phyloP scores from a whole-genome alignment of 2,888 invertebrate genomes.

The Corbicula japonica region DNA sequence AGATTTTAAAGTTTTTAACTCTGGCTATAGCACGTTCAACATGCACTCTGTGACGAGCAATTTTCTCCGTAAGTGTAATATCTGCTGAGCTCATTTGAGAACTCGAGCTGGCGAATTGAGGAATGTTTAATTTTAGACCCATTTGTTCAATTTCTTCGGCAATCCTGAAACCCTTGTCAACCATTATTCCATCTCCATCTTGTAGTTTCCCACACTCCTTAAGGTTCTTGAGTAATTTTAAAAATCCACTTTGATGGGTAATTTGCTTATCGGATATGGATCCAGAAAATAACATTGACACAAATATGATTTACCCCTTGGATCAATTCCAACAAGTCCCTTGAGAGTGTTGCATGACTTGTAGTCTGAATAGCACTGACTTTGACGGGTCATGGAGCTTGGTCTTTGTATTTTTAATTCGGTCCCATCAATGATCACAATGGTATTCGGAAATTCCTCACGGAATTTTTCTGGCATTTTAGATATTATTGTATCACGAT shows the following conservation, averaged over 20 bases:
- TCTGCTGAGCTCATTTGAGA: constrained; percentile 35
- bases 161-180: constrained; percentile 49
- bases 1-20: constrained; percentile 25
- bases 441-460: constrained; percentile 43
- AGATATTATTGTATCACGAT: constrained; percentile 36
- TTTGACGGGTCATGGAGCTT: constrained; percentile 34
- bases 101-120: constrained; percentile 26
- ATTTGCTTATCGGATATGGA: constrained; percentile 46
- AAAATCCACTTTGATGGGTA: constrained; percentile 19
- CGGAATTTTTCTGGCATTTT: constrained; percentile 47
- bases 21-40: constrained; percentile 21
- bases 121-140: constrained; percentile 32
- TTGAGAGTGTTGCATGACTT: constrained; percentile 57
- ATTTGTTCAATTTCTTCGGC: constrained; percentile 33
- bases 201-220: constrained; percentile 11
- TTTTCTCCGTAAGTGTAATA: constrained; percentile 27
- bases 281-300: constrained; percentile 39
- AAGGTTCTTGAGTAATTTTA: not conserved
- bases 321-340: constrained; percentile 47
- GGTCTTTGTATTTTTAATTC: constrained; percentile 50
- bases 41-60: no score
- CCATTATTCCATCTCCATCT: constrained; percentile 45
- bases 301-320: constrained; percentile 50
- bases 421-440: constrained; percentile 55
- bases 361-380: constrained; percentile 58